These are phyloP conservation scores for Conus betulinus DNA, from an alignment of 1,140 invertebrate genomes.

Conservation along the genomic window DNA sequence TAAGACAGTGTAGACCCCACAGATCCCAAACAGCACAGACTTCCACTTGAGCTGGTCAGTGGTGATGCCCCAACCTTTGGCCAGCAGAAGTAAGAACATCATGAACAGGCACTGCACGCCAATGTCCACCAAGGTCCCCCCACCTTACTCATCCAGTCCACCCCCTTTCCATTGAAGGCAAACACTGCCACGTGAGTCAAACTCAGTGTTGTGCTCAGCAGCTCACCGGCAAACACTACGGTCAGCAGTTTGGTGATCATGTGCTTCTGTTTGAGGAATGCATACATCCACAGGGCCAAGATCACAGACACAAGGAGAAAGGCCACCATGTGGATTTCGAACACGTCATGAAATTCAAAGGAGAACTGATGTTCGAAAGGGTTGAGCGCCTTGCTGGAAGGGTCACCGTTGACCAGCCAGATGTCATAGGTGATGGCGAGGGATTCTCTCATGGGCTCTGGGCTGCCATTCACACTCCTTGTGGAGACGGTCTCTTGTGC, in stretches of 20 bases:
- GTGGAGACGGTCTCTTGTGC: slow-evolving; percentile 86
- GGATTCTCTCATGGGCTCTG: slow-evolving; percentile 59
- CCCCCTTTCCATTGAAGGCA: slow-evolving; percentile 91
- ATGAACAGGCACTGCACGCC: slow-evolving; percentile 95
- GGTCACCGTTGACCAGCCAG: slow-evolving; percentile 97
- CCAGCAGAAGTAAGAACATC: slow-evolving; percentile 92
- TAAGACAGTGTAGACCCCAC: slow-evolving; percentile 92
- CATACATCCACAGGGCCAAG: slow-evolving; percentile 90
- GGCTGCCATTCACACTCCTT: slow-evolving; percentile 66
- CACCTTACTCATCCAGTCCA: slow-evolving; percentile 85
- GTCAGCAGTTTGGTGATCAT: slow-evolving; percentile 94
- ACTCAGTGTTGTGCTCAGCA: slow-evolving; percentile 89
- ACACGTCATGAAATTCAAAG: slow-evolving; percentile 91
- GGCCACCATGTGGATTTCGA: slow-evolving; percentile 94
- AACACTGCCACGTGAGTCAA: slow-evolving; percentile 93
- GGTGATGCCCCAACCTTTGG: slow-evolving; percentile 98
- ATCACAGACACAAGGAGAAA: slow-evolving; percentile 91
- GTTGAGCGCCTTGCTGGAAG: slow-evolving; percentile 81
- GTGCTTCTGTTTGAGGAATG: slow-evolving; percentile 90
- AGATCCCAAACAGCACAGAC: slow-evolving; percentile 90
- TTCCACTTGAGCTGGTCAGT: slow-evolving; percentile 90
- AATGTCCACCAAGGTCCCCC: slow-evolving; percentile 94
- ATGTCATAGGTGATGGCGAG: slow-evolving; percentile 90
- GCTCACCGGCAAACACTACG: slow-evolving; percentile 88
- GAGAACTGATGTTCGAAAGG: slow-evolving; percentile 96